A percentile compares a stretch with the other conserved stretches of the same genome.
Evolutionary conservation across 1,140 invertebrate genomes (phyloP).

Genomic region (Cyclargus thomasi): DNA sequence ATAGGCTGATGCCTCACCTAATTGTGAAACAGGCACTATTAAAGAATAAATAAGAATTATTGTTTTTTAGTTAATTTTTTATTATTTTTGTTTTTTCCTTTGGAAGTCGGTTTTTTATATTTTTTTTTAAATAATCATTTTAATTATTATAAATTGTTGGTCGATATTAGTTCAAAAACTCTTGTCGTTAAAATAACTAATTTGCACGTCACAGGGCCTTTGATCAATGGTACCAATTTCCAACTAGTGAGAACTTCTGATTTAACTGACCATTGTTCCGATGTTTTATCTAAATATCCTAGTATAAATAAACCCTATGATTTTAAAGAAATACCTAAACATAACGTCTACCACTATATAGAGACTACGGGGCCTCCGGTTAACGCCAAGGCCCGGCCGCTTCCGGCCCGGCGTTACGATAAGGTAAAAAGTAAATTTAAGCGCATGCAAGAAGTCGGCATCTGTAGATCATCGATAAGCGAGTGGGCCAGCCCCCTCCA

Average conservation of each 20-base stretch:
- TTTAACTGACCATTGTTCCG: slow-evolving; percentile 21
- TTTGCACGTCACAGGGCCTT: neutral
- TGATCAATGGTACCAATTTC: neutral
- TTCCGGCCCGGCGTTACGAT: slow-evolving; percentile 46
- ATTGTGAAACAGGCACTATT: too few species aligned
- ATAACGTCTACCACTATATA: neutral
- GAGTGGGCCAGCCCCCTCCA: slow-evolving; percentile 29
- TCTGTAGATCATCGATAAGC: too few species aligned
- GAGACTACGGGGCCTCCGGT: slow-evolving; percentile 34
- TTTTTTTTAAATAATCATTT: neutral
- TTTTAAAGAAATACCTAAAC: slow-evolving; percentile 18
- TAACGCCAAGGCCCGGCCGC: slow-evolving; percentile 37
- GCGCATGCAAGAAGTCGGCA: slow-evolving; percentile 31
- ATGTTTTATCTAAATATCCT: slow-evolving; percentile 30
- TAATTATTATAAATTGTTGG: neutral
- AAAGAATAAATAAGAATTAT: too few species aligned
- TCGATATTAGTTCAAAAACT: neutral
- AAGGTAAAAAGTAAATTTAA: slow-evolving; percentile 48
- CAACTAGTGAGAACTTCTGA: slow-evolving; percentile 14
- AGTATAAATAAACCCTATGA: slow-evolving; percentile 36
- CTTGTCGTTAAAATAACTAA: neutral
- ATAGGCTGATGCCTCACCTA: too few species aligned
- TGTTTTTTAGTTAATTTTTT: too few species aligned
- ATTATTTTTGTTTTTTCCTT: too few species aligned
- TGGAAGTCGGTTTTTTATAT: too few species aligned